Conservation (phyloP, 1,140 invertebrate genomes). For the Diorhabda sublineata region DNA sequence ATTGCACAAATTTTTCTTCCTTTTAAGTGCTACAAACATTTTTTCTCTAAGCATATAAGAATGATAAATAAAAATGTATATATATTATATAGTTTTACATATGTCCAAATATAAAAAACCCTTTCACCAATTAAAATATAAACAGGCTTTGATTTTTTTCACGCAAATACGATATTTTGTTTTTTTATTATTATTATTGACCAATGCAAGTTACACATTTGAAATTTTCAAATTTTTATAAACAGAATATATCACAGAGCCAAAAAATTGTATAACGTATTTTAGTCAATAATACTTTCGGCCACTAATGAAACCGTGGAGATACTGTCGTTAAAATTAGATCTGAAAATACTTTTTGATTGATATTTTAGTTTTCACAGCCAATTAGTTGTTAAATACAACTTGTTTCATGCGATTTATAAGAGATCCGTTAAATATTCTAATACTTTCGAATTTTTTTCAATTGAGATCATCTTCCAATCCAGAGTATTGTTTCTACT, state of each 20-base stretch:
- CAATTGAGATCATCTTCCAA: background rate
- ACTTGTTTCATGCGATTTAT: background rate
- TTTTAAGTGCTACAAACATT: conserved; percentile 16
- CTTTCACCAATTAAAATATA: conserved; percentile 42
- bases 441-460: background rate
- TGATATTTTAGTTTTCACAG: conserved; percentile 8
- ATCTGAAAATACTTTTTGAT: background rate
- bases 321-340: conserved; percentile 4
- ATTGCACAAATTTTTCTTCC: conserved; percentile 18
- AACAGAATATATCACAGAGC: conserved; percentile 45
- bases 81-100: conserved; percentile 20
- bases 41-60: conserved; percentile 19
- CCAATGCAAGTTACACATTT: conserved; percentile 22
- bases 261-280: conserved; percentile 28
- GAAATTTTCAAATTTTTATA: conserved; percentile 33
- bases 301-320: conserved; percentile 7
- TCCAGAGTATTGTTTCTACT: too few species aligned
- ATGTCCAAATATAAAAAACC: conserved; percentile 35
- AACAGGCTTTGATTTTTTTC: conserved; percentile 30
- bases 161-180: conserved; percentile 4
- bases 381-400: conserved; percentile 5
- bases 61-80: conserved; percentile 23
- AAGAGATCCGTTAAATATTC: conserved; percentile 2
- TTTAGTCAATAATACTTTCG: conserved; percentile 9
- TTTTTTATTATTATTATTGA: conserved; percentile 18